Evolutionary conservation across 2,888 invertebrate species (phyloP).

Genomic region (Dolichopus griseipennis): DNA sequence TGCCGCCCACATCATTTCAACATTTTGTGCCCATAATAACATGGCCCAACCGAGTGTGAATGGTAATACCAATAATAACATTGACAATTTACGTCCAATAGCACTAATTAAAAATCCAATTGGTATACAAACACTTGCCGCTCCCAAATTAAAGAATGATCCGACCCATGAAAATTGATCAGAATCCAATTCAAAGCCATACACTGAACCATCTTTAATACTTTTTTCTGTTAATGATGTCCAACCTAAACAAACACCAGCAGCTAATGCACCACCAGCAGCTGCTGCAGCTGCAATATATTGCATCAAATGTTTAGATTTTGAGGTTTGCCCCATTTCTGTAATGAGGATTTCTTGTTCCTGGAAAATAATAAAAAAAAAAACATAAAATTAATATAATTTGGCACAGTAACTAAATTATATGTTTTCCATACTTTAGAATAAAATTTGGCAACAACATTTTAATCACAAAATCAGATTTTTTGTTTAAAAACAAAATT

Average conservation of each 20-base stretch:
- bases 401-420: too few relatives aligned
- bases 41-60: conserved; percentile 66
- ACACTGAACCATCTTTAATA: conserved; percentile 34
- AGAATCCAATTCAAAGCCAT: conserved; percentile 47
- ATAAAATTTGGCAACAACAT: too few relatives aligned
- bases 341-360: neutral
- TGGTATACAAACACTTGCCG: conserved; percentile 61
- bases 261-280: conserved; percentile 68
- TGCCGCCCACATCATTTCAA: conserved; percentile 37
- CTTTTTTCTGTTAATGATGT: conserved; percentile 55
- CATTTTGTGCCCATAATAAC: conserved; percentile 62
- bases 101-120: conserved; percentile 60
- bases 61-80: conserved; percentile 47
- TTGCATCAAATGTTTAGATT: neutral
- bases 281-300: conserved; percentile 47
- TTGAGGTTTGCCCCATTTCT: neutral
- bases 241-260: conserved; percentile 70
- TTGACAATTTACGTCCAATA: conserved; percentile 63
- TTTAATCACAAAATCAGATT: too few relatives aligned
- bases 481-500: too few relatives aligned
- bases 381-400: neutral
- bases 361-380: neutral
- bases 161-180: conserved; percentile 61
- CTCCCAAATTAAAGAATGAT: conserved; percentile 63
- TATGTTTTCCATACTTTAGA: too few relatives aligned